Conservation (phyloP, 2,113 vertebrate genomes). For the Gadus macrocephalus region DNA sequence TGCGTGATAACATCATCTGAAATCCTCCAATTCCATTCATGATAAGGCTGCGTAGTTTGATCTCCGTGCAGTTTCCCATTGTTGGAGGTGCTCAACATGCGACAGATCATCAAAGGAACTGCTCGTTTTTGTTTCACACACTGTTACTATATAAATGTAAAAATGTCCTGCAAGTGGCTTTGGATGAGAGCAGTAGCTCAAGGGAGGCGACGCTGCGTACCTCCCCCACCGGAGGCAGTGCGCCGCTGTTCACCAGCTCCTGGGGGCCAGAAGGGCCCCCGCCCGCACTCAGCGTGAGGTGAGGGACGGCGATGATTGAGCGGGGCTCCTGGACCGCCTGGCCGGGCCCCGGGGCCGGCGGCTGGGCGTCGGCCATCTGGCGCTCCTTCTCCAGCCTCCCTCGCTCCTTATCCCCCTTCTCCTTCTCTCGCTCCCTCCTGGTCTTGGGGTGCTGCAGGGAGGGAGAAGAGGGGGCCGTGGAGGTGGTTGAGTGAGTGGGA, state of each 20-base stretch:
- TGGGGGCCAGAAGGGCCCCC: constrained; percentile 30
- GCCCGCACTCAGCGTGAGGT: constrained; percentile 65
- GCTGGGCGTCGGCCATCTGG: constrained; percentile 25
- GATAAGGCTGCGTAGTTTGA: too few species aligned
- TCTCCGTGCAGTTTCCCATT: too few species aligned
- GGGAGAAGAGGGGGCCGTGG: too few species aligned
- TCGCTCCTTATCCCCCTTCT: constrained; percentile 65
- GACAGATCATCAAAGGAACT: too few species aligned
- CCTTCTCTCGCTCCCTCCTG: constrained; percentile 67
- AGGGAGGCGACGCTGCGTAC: constrained; percentile 45
- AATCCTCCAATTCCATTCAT: too few species aligned
- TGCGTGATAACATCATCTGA: too few species aligned
- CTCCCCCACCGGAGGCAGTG: constrained; percentile 69
- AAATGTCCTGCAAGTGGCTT: too few species aligned
- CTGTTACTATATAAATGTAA: too few species aligned
- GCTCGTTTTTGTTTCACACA: too few species aligned
- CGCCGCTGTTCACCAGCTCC: constrained; percentile 60
- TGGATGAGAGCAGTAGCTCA: background rate
- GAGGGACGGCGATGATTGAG: constrained; percentile 62
- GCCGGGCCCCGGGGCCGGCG: constrained; percentile 28
- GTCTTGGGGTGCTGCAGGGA: constrained; percentile 38
- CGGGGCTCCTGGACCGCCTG: constrained; percentile 11
- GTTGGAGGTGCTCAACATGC: too few species aligned
- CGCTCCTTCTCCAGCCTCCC: constrained; percentile 62
- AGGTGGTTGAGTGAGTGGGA: too few species aligned